Evolutionary conservation across 1,140 invertebrate genomes (phyloP), one percentile per base, ranked within the genome.

Genomic region (Homalodisca vitripennis): DNA sequence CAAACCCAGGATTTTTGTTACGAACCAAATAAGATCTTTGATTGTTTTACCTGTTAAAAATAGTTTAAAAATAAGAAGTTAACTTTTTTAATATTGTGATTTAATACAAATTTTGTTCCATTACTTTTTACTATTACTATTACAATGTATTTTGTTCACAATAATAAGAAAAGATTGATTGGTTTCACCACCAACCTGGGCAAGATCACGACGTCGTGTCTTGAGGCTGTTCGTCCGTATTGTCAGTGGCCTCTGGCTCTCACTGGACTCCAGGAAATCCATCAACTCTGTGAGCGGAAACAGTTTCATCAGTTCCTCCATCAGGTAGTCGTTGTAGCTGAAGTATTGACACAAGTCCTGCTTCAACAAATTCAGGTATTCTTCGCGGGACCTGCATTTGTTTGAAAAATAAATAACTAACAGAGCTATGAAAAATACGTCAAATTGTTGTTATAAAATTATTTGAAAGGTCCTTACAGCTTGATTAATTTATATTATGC

Each of bases 241-340:
- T 0, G 98, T 99, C 24, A 99, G 82, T 2, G 98, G 98, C 74
- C 98, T 84, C 67, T 94, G 91, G 17, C 94, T 87, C 85, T 99
- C 98, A 79, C 95, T 98, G 0, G 98, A 94, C 85, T 99, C 98
- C 17, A 99, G 82, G 82, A 96, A 97, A 77, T 99, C 96, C 72
- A 98, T 84, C 24, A 99, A 82, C 79, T 98, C 95, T 69, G 86
- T 86, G 0, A 95, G 78, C 12, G 94, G 88, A 80, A 99, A 99
- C 70, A 99, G 84, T 76, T 98, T 88, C 87, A 99, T 93, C 3
- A 99, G 81, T 79, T 91, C 91, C 73, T 92, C 89, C 92, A 99
- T 98, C 13, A 99, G 80, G 80, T 94, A 99, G 70, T 92, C 87
- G 83, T 99, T 99, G 76, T 99, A 99, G 77, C 92, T 94, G 81